Conservation (phyloP, 2,797 vertebrate genomes). For the Pangasius sanitwongsei region DNA sequence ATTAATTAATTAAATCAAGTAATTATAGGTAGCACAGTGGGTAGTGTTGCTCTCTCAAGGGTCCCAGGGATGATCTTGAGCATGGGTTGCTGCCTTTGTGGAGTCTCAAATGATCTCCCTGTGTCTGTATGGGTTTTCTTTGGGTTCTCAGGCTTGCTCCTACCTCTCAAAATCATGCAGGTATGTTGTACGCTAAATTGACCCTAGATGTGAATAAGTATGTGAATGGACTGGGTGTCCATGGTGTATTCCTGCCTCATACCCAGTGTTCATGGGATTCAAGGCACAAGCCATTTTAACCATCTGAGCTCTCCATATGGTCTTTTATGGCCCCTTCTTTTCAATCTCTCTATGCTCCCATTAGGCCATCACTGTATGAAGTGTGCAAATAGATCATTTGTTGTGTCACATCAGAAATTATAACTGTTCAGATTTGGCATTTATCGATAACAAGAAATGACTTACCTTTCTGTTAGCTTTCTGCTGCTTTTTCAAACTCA, state of each 20-base stretch:
- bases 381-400: background rate
- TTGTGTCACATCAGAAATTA: background rate
- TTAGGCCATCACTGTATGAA: background rate
- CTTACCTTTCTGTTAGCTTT: background rate
- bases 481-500: background rate
- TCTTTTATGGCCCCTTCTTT: background rate
- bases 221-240: background rate
- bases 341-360: background rate
- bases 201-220: background rate
- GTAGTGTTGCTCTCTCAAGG: background rate
- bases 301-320: background rate
- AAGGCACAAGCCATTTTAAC: background rate
- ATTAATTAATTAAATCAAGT: background rate
- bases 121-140: background rate
- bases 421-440: background rate
- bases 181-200: background rate
- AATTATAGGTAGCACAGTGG: background rate
- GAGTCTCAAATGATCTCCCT: background rate
- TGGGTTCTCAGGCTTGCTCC: background rate
- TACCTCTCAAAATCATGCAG: background rate
- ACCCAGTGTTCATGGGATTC: background rate
- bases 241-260: background rate
- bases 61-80: background rate
- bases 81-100: background rate
- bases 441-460: background rate